Base-by-base conservation (phyloP, 2,888 invertebrate species). In the Drosophila percnosoma region DNA sequence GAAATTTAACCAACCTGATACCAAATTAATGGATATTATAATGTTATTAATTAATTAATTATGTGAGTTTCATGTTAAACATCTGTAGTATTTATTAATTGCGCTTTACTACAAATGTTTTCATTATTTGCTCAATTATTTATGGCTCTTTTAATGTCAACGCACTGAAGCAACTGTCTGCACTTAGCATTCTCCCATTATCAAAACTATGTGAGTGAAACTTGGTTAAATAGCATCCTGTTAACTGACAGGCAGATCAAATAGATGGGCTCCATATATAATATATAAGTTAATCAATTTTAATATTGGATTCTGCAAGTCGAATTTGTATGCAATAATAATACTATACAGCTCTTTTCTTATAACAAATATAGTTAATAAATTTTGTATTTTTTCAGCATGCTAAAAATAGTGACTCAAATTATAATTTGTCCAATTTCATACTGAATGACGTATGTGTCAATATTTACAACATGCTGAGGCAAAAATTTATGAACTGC, bases 1-100 rank as follows among this genome's bases (percentile, higher is more conserved):
- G 61, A 24, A 62, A 59, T 64, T 62, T 58, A 68, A 67, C 52
- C 52, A 67, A 34, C 38, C 40, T 45, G 31, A 67, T 45, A 65
- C 51, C 61, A 70, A 68, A 53, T 65, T 36, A 48, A 67, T 69
- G 49, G 33, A 55, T 67, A 68, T 80, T 67, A 75, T 78, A 59
- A 66, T 70, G n/a, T n/a, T n/a, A n/a, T n/a, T n/a, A 76, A 74
- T 89, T 89, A 86, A 86, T 88, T 83, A 79, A 80, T 77, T 68
- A 70, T 83, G 75, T 74, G 60, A 64, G 53, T 86, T 77, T 33
- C 68, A 38, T 63, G 61, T 61, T 24, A 57, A 63, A 65, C 49
- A 63, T 52, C 36, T 33, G 49, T 52, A 53, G 31, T 68, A 69
- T 69, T 87, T 69, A 74, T 71, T 76, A 82, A 78, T 72, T 71